Evolutionary conservation across 92 coral and sea anemone species (phyloP).

Genomic region (Actinernus sp.): DNA sequence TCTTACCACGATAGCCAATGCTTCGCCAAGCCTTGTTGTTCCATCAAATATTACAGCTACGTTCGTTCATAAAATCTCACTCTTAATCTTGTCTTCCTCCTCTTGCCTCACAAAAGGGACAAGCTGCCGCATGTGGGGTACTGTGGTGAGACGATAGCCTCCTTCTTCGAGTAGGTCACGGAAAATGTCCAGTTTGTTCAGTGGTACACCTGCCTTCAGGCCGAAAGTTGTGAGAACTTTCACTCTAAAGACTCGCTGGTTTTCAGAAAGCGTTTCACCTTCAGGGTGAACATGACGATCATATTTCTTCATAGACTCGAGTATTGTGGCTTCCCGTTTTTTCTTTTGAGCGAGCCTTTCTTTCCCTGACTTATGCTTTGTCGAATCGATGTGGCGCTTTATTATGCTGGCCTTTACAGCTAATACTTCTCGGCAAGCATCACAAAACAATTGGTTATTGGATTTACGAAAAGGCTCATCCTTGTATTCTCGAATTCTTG

Average conservation of each 20-base stretch:
- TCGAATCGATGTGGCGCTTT: no score
- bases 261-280: constrained; percentile 56
- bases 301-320: constrained; percentile 52
- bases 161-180: constrained; percentile 53
- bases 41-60: constrained; percentile 55
- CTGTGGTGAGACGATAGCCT: constrained; percentile 59
- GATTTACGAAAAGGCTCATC: no score
- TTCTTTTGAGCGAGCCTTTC: no score
- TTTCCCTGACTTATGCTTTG: no score
- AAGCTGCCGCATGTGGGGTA: constrained; percentile 56
- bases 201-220: constrained; percentile 60
- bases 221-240: constrained; percentile 36
- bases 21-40: no score
- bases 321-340: constrained; percentile 35
- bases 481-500: no score
- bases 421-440: no score
- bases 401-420: no score
- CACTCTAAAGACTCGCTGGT: constrained; percentile 49
- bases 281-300: constrained; percentile 54
- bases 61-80: constrained; percentile 50
- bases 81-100: constrained; percentile 50
- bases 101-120: constrained; percentile 57
- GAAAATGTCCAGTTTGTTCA: constrained; percentile 41
- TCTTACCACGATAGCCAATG: no score
- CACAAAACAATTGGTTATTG: no score